phyloP scores from a whole-genome alignment of 2,113 vertebrate genomes.

The Odocoileus virginianus region DNA sequence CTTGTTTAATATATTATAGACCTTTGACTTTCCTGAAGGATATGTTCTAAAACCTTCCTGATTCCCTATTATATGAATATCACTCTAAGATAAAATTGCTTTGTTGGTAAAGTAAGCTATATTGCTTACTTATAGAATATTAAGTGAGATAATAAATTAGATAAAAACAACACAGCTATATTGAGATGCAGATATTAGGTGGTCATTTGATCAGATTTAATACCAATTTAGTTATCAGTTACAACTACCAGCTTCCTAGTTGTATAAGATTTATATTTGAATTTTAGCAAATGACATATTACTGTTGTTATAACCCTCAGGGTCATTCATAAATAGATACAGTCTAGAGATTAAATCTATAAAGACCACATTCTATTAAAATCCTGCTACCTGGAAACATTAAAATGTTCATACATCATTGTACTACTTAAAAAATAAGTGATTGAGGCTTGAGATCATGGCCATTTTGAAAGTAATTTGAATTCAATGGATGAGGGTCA shows the following conservation, averaged over 20 bases:
- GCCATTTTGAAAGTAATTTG: neutral
- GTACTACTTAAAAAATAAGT: constrained; percentile 38
- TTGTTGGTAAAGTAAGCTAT: neutral
- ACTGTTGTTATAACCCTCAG: neutral
- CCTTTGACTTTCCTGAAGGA: neutral
- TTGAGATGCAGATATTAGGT: neutral
- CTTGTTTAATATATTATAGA: neutral
- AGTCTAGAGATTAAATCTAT: neutral
- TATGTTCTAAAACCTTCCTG: neutral
- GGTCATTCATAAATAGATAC: constrained; percentile 6
- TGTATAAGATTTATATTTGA: neutral
- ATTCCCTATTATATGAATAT: neutral
- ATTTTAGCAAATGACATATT: neutral
- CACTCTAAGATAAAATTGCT: neutral
- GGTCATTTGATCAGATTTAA: neutral
- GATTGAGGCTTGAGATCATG: neutral
- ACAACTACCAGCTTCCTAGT: neutral
- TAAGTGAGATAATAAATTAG: neutral
- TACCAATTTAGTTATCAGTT: neutral
- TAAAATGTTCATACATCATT: neutral
- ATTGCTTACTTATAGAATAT: neutral
- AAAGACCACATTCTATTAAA: constrained; percentile 2
- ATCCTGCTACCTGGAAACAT: neutral
- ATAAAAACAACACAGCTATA: neutral
- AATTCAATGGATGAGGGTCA: neutral